Evolutionary conservation across 2,888 invertebrate genomes (phyloP).

Genomic region (Zele albiditarsus): DNA sequence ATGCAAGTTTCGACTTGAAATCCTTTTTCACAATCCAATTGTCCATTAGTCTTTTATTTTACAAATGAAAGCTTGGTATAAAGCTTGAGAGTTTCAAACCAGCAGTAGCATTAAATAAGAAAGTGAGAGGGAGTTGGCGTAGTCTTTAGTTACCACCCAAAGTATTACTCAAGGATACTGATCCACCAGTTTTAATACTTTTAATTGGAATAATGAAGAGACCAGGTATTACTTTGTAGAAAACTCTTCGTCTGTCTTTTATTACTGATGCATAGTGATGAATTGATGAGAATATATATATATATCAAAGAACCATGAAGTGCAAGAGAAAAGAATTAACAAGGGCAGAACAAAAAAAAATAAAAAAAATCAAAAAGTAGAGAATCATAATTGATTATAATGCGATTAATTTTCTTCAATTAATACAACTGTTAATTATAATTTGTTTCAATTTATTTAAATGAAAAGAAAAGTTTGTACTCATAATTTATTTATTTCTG

Average conservation of each 20-base stretch:
- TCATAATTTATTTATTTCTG: neutral
- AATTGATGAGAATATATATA: neutral
- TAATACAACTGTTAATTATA: constrained; percentile 13
- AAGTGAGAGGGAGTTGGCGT: neutral
- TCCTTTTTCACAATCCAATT: constrained; percentile 43
- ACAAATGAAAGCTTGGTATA: constrained; percentile 46
- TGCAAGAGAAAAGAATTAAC: neutral
- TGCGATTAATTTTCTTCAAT: constrained; percentile 27
- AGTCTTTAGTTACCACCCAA: constrained; percentile 3
- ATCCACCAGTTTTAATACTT: constrained; percentile 26
- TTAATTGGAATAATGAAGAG: constrained; percentile 35
- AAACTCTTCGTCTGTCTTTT: constrained; percentile 2
- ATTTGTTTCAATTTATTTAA: neutral
- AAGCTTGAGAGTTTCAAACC: constrained; percentile 37
- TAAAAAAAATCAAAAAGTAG: neutral
- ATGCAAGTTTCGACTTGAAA: constrained; percentile 55
- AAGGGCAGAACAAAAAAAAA: neutral
- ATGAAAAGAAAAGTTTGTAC: neutral
- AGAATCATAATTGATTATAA: constrained; percentile 17
- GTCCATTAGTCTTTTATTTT: constrained; percentile 63
- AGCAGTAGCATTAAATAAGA: neutral
- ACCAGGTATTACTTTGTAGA: neutral
- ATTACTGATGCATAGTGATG: constrained; percentile 4
- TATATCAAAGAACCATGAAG: neutral
- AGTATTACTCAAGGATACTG: constrained; percentile 20